These are phyloP conservation scores for Brenthis ino DNA, from an alignment of 2,888 invertebrate species.

Conservation along the genomic window DNA sequence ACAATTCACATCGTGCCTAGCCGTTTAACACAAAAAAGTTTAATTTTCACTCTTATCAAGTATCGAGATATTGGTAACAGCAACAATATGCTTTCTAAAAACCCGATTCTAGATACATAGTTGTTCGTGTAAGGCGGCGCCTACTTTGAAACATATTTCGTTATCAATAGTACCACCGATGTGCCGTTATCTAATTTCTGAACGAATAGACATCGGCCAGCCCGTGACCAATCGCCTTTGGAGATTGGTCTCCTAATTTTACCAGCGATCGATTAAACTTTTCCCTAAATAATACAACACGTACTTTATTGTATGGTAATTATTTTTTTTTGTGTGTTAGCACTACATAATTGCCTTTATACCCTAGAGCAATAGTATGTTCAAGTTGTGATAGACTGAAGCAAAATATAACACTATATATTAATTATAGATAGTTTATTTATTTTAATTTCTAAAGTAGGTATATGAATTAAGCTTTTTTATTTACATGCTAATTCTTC, in stretches of 20 bases:
- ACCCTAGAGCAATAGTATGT: constrained; percentile 19
- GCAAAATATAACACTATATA: background rate
- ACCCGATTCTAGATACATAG: constrained; percentile 60
- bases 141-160: constrained; percentile 58
- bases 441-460: background rate
- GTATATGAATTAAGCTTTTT: background rate
- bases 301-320: constrained; percentile 24
- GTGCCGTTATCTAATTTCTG: constrained; percentile 71
- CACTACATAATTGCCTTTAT: constrained; percentile 23
- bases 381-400: constrained; percentile 1
- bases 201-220: constrained; percentile 32
- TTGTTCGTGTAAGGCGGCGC: constrained; percentile 45
- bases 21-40: constrained; percentile 6
- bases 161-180: constrained; percentile 64
- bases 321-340: constrained; percentile 16
- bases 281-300: constrained; percentile 32
- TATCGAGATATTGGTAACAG: constrained; percentile 46
- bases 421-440: background rate
- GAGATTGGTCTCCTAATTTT: constrained; percentile 34
- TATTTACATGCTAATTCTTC: too few species aligned
- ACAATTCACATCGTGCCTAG: constrained; percentile 6
- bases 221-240: constrained; percentile 40
- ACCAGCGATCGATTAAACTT: constrained; percentile 30
- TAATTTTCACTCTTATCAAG: constrained; percentile 43
- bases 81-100: constrained; percentile 65